Conservation (phyloP, 2,797 vertebrate species). For the Discoglossus pictus region DNA sequence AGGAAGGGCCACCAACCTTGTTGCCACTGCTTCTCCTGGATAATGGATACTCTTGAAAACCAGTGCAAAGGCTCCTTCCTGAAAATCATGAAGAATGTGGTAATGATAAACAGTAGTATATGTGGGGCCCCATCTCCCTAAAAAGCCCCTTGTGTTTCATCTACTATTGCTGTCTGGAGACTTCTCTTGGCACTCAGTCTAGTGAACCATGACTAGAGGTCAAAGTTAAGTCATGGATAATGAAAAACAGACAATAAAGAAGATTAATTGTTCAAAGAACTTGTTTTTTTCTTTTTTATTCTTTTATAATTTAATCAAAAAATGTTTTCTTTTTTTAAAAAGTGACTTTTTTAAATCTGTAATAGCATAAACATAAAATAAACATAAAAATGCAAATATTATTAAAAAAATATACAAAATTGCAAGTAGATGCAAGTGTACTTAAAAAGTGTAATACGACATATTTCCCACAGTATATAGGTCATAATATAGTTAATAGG, state of each 20-base stretch:
- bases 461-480: too few species aligned
- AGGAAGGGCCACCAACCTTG: constrained; percentile 90
- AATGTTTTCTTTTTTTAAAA: too few species aligned
- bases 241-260: not conserved
- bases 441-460: too few species aligned
- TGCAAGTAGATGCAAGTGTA: too few species aligned
- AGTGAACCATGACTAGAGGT: constrained; percentile 51
- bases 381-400: too few species aligned
- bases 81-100: constrained; percentile 48
- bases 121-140: constrained; percentile 44
- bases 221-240: constrained; percentile 12
- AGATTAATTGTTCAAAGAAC: not conserved
- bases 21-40: constrained; percentile 87
- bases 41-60: constrained; percentile 95
- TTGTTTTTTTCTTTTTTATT: too few species aligned
- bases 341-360: too few species aligned
- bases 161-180: constrained; percentile 51
- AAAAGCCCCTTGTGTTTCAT: constrained; percentile 36
- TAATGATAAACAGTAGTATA: constrained; percentile 1
- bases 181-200: constrained; percentile 51
- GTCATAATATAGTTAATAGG: too few species aligned
- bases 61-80: constrained; percentile 93
- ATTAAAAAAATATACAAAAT: too few species aligned
- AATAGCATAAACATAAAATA: too few species aligned
- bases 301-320: too few species aligned